Percentiles rank a stretch among this genome's conserved stretches.
Conservation (phyloP, 2,113 vertebrate species). For the Macrotus californicus region DNA sequence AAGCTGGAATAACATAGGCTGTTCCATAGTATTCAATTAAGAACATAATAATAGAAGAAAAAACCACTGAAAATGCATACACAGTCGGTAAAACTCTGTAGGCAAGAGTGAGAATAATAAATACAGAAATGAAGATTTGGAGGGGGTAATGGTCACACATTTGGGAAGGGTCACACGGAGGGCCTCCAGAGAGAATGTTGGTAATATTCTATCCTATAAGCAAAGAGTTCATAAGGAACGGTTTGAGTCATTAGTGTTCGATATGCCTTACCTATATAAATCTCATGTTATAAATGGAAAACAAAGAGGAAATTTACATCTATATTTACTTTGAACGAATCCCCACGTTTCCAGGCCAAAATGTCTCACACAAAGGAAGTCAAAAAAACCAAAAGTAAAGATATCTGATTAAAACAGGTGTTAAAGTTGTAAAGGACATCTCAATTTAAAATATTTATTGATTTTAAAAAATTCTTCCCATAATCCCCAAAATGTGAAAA, state of each 20-base stretch:
- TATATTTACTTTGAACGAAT: background rate
- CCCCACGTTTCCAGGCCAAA: background rate
- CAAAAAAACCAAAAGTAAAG: background rate
- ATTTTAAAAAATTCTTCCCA: background rate
- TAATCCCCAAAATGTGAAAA: background rate
- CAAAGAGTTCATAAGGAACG: background rate
- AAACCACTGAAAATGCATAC: background rate
- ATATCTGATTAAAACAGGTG: background rate
- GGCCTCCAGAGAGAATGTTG: background rate
- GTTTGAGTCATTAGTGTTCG: background rate
- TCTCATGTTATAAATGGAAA: background rate
- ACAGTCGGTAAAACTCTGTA: background rate
- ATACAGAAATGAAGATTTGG: background rate
- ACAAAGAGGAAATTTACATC: background rate
- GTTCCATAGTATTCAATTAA: background rate
- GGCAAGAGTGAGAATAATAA: background rate
- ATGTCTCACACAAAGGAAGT: background rate
- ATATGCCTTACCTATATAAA: background rate
- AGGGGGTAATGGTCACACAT: background rate
- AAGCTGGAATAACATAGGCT: background rate
- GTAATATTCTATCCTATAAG: background rate
- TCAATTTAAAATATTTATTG: background rate
- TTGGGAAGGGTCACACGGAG: background rate
- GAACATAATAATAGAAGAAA: background rate
- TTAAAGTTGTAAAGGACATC: constrained; percentile 14